These are phyloP conservation scores for Coryphaenoides rupestris DNA, from an alignment of 2,113 vertebrate species.

Conservation along the genomic window DNA sequence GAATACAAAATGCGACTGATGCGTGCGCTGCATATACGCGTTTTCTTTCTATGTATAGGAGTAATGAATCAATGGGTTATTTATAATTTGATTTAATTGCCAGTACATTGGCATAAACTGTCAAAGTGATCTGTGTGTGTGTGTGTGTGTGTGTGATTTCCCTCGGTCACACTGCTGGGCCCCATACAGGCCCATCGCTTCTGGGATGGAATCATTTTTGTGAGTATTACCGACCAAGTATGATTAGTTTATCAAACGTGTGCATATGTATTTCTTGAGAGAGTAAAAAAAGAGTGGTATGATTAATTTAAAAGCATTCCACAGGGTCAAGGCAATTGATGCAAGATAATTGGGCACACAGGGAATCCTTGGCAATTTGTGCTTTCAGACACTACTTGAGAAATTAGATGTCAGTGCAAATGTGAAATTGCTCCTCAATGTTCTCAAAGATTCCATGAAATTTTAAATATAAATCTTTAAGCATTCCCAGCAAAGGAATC, in stretches of 20 bases:
- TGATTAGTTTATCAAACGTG: slow-evolving; percentile 79
- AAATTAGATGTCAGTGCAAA: slow-evolving; percentile 83
- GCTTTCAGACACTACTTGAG: slow-evolving; percentile 77
- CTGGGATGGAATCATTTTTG: slow-evolving; percentile 74
- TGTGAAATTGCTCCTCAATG: slow-evolving; percentile 80
- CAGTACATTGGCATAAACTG: not conserved
- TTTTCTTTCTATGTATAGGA: too few relatives aligned
- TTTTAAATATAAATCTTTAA: slow-evolving; percentile 77
- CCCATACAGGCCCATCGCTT: slow-evolving; percentile 61
- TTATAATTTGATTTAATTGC: not conserved
- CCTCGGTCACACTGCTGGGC: slow-evolving; percentile 69
- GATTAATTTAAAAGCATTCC: slow-evolving; percentile 79
- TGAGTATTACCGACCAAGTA: slow-evolving; percentile 72
- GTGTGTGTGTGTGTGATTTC: slow-evolving; percentile 51
- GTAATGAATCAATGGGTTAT: slow-evolving; percentile 3
- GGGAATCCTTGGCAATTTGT: slow-evolving; percentile 80
- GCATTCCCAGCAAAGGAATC: slow-evolving; percentile 74
- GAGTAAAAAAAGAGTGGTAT: slow-evolving; percentile 54
- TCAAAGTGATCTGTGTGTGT: not conserved
- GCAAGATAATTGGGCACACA: slow-evolving; percentile 79
- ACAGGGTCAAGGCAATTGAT: slow-evolving; percentile 79
- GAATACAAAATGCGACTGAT: too few relatives aligned
- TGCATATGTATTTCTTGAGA: slow-evolving; percentile 71
- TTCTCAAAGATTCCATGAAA: slow-evolving; percentile 81
- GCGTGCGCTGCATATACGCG: too few relatives aligned